Percentiles rank a stretch among this genome's conserved stretches.
Conservation (phyloP, 2,888 invertebrate species). For the Teleiodes luculella region DNA sequence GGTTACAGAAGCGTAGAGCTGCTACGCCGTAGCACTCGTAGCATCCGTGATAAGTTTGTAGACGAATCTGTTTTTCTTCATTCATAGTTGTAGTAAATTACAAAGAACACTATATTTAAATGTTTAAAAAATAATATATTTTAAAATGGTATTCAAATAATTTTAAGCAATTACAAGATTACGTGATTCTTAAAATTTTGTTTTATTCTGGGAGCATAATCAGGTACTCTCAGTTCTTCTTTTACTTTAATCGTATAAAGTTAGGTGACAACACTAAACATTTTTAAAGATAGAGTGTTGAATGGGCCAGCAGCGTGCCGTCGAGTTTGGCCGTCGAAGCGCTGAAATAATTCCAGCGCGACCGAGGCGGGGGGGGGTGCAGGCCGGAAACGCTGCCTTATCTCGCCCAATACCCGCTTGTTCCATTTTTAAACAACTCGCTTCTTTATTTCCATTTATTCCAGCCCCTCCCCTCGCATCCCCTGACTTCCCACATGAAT, state of each 20-base stretch:
- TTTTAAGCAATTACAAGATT: no score
- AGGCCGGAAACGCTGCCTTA: conserved; percentile 76
- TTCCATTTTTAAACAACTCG: conserved; percentile 78
- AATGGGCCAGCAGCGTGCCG: conserved; percentile 70
- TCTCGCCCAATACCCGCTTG: conserved; percentile 75
- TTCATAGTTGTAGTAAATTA: no score
- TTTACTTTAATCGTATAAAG: background rate
- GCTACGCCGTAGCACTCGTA: background rate
- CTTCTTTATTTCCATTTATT: conserved; percentile 75
- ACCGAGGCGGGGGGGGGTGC: conserved; percentile 42
- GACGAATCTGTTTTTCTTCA: no score
- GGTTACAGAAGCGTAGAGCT: background rate
- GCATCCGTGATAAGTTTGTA: no score
- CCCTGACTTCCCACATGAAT: conserved; percentile 71
- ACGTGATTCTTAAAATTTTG: no score
- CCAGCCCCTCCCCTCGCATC: conserved; percentile 42
- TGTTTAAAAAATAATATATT: no score
- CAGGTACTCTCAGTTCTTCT: no score
- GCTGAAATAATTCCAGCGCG: conserved; percentile 73
- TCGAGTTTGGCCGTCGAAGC: conserved; percentile 70
- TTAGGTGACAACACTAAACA: conserved; percentile 46
- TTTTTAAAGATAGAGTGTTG: conserved; percentile 76
- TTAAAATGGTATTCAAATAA: no score
- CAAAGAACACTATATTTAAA: no score
- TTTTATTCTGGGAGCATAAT: background rate